phyloP scores from a whole-genome alignment of 2,797 vertebrate species.

The Threskiornis aethiopicus region DNA sequence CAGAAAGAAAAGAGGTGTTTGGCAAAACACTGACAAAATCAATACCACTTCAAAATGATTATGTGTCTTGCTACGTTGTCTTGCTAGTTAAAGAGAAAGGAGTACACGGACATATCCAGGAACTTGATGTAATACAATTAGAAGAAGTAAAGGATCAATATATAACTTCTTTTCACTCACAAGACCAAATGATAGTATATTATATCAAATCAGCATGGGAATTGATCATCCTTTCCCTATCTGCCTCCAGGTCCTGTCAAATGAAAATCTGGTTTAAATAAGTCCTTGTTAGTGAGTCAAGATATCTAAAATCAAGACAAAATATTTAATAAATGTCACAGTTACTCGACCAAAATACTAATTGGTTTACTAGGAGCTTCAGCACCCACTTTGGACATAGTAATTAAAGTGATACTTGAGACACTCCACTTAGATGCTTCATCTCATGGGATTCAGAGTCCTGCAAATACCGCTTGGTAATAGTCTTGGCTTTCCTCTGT shows the following conservation, averaged over 20 bases:
- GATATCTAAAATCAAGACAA: background rate
- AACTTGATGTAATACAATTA: background rate
- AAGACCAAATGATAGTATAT: background rate
- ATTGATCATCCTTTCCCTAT: rapidly evolving
- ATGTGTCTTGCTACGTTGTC: background rate
- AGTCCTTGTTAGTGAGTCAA: background rate
- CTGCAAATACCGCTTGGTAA: background rate
- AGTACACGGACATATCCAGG: background rate
- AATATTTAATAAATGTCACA: background rate
- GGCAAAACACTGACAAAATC: background rate
- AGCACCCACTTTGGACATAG: background rate
- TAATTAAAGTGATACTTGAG: background rate
- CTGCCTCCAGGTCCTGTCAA: background rate
- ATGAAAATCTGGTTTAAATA: background rate
- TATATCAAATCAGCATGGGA: background rate
- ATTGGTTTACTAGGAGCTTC: background rate
- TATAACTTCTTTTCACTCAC: background rate
- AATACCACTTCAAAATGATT: background rate
- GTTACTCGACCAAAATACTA: background rate
- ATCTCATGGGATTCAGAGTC: background rate
- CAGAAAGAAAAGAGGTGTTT: background rate
- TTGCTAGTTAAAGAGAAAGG: background rate
- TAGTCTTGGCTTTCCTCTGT: background rate
- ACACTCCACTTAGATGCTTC: background rate
- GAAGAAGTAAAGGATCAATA: background rate